Evolutionary conservation across 2,888 invertebrate genomes (phyloP), one percentile per base, ranked within the genome.

Genomic region (Callinectes sapidus): DNA sequence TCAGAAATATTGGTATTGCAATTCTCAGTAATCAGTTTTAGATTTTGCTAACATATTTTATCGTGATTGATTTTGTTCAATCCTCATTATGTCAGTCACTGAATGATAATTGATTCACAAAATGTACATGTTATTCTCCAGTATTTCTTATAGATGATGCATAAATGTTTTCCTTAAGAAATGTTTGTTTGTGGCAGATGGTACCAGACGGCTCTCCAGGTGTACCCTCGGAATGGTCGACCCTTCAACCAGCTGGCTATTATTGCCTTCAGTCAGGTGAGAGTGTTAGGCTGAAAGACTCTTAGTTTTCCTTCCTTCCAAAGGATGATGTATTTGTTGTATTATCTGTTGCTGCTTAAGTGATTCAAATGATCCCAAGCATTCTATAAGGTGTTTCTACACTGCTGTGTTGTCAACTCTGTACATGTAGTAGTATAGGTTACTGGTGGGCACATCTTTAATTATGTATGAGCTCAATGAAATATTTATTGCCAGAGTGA

Each of bases 221-320:
- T 99, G 85, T 98, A 98, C 96, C 98, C 99, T 14, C 98, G 98
- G 96, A 99, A 99, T 96, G 99, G 99, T 90, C 97, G 98, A 95
- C 98, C 99, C 0, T 99, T 99, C 95, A 98, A 99, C 96, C 99
- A 99, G 96, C 96, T 99, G 95, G 99, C 99, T 42, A 97, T 99
- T 95, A 96, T 99, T 95, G 98, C 99, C 1, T 97, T 96, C 48
- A 96, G 96, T 95, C 96, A 96, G 71, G 96, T 96, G 95, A 95
- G 96, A 28, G 23, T 28, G 42, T 10, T 18, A 81, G 42, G 85
- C 48, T n/a, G 16, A 81, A 35, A 16, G 13, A 35, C 81, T 81
- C 81, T 81, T 35, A 81, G 14, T 71, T 71, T 71, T 32, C 13
- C 13, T 35, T 32, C 14, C 5, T 35, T 0, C 18, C 14, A 81